Evolutionary conservation across 2,113 vertebrate genomes (phyloP).

Genomic region (Eudorcas thomsonii): DNA sequence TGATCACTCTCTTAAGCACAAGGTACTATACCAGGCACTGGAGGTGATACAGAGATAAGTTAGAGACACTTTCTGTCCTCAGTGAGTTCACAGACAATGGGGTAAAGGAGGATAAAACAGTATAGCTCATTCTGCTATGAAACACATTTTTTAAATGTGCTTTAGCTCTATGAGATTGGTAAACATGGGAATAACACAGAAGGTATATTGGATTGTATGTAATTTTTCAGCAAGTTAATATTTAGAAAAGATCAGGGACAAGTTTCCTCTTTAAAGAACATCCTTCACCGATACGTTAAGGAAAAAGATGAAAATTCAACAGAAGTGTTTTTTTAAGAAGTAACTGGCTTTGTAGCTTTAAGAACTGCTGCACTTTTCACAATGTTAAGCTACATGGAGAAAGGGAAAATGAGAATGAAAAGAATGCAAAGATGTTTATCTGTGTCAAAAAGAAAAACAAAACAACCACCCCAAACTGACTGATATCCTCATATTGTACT

Average conservation of each 20-base stretch:
- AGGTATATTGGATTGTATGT: neutral
- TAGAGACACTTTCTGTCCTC: neutral
- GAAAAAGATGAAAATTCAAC: neutral
- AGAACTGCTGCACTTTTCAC: neutral
- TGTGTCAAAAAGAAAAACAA: conserved; percentile 15
- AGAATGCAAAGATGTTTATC: neutral
- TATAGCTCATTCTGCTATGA: neutral
- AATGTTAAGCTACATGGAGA: neutral
- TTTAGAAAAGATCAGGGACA: neutral
- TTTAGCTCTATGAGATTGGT: neutral
- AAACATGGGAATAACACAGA: neutral
- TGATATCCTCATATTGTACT: neutral
- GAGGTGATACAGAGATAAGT: neutral
- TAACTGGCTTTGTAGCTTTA: neutral
- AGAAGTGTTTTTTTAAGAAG: neutral
- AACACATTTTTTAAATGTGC: neutral
- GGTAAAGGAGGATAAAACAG: neutral
- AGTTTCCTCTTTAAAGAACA: neutral
- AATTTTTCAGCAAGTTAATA: neutral
- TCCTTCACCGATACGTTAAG: neutral
- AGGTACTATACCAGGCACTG: neutral
- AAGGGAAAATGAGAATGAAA: neutral
- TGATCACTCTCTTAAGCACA: neutral
- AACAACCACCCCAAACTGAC: neutral
- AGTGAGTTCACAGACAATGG: neutral